These are phyloP conservation scores for Hippolais icterina DNA, from an alignment of 2,113 vertebrate genomes.

Conservation along the genomic window DNA sequence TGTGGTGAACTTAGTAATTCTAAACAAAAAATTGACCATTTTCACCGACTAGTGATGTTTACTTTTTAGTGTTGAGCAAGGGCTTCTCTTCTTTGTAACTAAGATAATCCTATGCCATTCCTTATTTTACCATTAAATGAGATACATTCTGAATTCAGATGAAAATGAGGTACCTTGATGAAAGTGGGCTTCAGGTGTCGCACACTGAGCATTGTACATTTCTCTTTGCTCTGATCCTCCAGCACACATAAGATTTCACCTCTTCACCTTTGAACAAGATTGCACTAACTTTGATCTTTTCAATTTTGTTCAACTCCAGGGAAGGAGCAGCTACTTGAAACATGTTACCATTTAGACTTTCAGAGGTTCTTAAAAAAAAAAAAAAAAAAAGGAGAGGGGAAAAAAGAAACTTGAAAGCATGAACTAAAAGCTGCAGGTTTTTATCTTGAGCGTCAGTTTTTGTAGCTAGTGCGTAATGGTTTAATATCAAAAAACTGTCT, in stretches of 20 bases:
- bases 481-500: slow-evolving; percentile 34
- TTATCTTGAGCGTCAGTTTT: slow-evolving; percentile 23
- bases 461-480: background rate
- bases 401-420: background rate
- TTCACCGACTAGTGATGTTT: slow-evolving; percentile 29
- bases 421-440: slow-evolving; percentile 39
- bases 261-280: slow-evolving; percentile 60
- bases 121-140: slow-evolving; percentile 6
- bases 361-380: background rate
- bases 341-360: slow-evolving; percentile 55
- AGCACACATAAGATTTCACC: slow-evolving; percentile 43
- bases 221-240: slow-evolving; percentile 62
- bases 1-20: background rate
- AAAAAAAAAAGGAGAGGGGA: background rate
- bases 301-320: slow-evolving; percentile 61
- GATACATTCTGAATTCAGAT: slow-evolving; percentile 47
- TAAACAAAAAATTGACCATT: background rate
- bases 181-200: slow-evolving; percentile 56
- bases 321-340: slow-evolving; percentile 58
- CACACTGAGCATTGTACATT: slow-evolving; percentile 20
- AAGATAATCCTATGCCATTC: background rate
- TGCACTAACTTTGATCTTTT: slow-evolving; percentile 64
- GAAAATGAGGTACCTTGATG: slow-evolving; percentile 62
- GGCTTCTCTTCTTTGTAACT: background rate
- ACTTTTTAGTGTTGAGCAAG: background rate